phyloP scores from a whole-genome alignment of 2,797 vertebrate genomes.

The Chiroxiphia lanceolata region DNA sequence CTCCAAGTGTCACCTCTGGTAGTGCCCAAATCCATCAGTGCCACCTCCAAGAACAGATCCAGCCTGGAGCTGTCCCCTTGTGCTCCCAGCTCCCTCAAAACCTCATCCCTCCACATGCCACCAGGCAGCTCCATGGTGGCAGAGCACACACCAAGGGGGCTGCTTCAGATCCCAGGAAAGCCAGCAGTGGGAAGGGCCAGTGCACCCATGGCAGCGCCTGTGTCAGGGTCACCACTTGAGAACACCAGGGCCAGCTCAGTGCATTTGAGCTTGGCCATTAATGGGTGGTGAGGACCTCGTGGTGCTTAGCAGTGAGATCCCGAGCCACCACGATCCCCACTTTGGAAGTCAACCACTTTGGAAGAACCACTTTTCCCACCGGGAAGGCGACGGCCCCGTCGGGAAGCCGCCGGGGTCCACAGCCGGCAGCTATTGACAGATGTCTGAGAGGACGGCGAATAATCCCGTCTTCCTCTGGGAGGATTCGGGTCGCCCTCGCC shows the following conservation, averaged over 20 bases:
- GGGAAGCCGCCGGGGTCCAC: background rate
- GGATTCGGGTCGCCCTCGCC: slow-evolving; percentile 43
- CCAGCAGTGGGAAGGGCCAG: rapidly evolving
- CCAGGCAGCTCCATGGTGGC: background rate
- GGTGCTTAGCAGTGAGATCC: background rate
- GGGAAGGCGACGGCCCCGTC: background rate
- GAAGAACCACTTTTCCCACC: background rate
- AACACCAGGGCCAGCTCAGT: rapidly evolving
- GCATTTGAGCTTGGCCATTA: background rate
- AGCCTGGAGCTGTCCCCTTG: background rate
- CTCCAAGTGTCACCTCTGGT: background rate
- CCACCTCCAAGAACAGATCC: background rate
- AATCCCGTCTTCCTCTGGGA: slow-evolving; percentile 57
- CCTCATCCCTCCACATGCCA: background rate
- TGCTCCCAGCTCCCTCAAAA: background rate
- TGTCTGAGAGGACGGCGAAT: slow-evolving; percentile 23
- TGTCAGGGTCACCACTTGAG: background rate
- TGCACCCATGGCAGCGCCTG: background rate
- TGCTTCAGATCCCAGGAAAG: background rate
- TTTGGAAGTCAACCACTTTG: background rate
- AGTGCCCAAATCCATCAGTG: background rate
- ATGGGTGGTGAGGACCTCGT: background rate
- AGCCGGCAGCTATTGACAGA: slow-evolving; percentile 30
- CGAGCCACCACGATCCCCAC: rapidly evolving
- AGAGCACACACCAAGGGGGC: background rate